Conservation (phyloP, 2,113 vertebrate genomes). For the Hystrix cristata region DNA sequence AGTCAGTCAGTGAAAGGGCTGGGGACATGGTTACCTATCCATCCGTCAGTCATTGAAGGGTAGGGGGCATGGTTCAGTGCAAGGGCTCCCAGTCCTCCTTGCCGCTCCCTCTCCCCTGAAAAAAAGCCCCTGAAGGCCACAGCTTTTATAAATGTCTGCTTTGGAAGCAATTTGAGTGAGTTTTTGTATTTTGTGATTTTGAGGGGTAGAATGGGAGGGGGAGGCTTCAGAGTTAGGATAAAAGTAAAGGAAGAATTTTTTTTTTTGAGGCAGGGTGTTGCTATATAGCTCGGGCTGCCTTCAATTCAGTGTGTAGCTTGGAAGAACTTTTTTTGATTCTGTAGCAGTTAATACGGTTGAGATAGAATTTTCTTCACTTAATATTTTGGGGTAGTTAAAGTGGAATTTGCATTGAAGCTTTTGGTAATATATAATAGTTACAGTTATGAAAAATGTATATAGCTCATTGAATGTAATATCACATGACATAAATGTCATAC, state of each 20-base stretch:
- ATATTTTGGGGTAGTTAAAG: background rate
- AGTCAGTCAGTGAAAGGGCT: background rate
- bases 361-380: background rate
- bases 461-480: background rate
- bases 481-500: background rate
- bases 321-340: background rate
- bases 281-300: no score
- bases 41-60: background rate
- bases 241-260: background rate
- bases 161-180: slow-evolving; percentile 6
- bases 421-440: background rate
- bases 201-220: background rate
- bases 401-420: background rate
- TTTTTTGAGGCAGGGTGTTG: background rate
- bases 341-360: background rate
- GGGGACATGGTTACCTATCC: no score
- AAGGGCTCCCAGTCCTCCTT: background rate
- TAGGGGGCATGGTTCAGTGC: background rate
- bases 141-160: background rate
- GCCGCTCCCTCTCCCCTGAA: no score
- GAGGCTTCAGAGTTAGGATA: background rate
- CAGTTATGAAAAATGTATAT: slow-evolving; percentile 12
- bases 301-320: background rate
- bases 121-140: background rate
- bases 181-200: background rate